phyloP scores from a whole-genome alignment of 2,797 vertebrate genomes.

The Microctenopoma lineatum region DNA sequence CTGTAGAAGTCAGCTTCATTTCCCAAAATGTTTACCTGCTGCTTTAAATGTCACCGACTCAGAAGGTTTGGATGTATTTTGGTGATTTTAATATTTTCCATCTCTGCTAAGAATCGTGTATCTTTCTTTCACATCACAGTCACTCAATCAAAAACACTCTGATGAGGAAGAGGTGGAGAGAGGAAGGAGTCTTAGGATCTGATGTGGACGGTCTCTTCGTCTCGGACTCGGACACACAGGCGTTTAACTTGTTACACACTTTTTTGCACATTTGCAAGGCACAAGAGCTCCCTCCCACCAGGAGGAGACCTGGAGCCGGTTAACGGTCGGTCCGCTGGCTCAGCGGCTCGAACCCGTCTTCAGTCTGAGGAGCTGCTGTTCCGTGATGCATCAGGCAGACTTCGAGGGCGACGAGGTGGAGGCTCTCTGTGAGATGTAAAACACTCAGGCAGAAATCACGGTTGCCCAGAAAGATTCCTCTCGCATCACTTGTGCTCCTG shows the following conservation, averaged over 20 bases:
- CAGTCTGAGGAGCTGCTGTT: not conserved
- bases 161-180: slow-evolving; percentile 22
- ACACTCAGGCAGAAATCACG: not conserved
- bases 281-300: slow-evolving; percentile 32
- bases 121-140: slow-evolving; percentile 54
- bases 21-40: too few relatives aligned
- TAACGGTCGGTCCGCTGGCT: slow-evolving; percentile 1
- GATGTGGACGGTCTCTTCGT: slow-evolving; percentile 18
- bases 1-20: too few relatives aligned
- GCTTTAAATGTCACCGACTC: too few relatives aligned
- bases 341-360: not conserved
- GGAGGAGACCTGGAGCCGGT: slow-evolving; percentile 38
- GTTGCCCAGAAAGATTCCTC: not conserved
- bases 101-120: not conserved
- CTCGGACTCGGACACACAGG: slow-evolving; percentile 30
- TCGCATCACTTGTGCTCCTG: not conserved
- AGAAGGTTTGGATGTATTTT: too few relatives aligned
- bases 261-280: slow-evolving; percentile 67
- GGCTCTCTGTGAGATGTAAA: not conserved
- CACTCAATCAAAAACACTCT: slow-evolving; percentile 39
- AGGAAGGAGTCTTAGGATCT: slow-evolving; percentile 12
- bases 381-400: not conserved
- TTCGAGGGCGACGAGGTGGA: not conserved
- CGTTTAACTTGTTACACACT: slow-evolving; percentile 34
- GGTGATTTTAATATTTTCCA: not conserved